Conservation (phyloP, 1,140 invertebrate genomes). For the Laupala kohalensis region DNA sequence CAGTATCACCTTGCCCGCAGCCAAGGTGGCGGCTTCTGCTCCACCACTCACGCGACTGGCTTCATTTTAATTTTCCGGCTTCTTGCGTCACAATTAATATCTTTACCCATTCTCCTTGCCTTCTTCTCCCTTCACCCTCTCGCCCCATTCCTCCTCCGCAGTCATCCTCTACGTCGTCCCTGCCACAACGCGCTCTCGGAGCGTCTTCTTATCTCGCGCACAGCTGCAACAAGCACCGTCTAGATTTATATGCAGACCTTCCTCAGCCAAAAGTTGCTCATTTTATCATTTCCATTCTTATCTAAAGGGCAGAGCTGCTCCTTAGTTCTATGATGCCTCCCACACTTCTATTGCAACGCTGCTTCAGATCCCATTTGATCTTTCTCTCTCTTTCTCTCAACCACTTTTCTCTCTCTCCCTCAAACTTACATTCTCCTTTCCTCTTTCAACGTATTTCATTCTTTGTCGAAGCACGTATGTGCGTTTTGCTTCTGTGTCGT, state of each 20-base stretch:
- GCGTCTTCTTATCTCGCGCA: constrained; percentile 3
- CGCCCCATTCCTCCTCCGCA: background rate
- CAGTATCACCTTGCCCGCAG: too few species aligned
- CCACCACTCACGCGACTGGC: constrained; percentile 2
- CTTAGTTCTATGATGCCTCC: background rate
- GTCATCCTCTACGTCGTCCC: too few species aligned
- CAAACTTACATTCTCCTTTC: background rate
- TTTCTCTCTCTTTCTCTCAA: too few species aligned
- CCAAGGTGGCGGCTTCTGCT: background rate
- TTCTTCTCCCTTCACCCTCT: background rate
- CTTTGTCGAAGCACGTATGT: too few species aligned
- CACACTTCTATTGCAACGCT: background rate
- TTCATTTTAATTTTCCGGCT: constrained; percentile 12
- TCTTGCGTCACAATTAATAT: constrained; percentile 12
- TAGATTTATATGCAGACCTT: constrained; percentile 6
- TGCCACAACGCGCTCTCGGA: too few species aligned
- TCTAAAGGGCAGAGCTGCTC: background rate
- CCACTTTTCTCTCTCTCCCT: background rate
- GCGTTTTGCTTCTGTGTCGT: too few species aligned
- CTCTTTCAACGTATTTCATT: too few species aligned
- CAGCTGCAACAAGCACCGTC: constrained; percentile 1
- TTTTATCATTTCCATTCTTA: constrained; percentile 5
- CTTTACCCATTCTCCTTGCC: background rate
- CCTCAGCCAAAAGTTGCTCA: constrained; percentile 1
- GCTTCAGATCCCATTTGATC: too few species aligned